These are phyloP conservation scores for Lasioglossum lativentre DNA, from an alignment of 2,888 invertebrate genomes.

Conservation along the genomic window DNA sequence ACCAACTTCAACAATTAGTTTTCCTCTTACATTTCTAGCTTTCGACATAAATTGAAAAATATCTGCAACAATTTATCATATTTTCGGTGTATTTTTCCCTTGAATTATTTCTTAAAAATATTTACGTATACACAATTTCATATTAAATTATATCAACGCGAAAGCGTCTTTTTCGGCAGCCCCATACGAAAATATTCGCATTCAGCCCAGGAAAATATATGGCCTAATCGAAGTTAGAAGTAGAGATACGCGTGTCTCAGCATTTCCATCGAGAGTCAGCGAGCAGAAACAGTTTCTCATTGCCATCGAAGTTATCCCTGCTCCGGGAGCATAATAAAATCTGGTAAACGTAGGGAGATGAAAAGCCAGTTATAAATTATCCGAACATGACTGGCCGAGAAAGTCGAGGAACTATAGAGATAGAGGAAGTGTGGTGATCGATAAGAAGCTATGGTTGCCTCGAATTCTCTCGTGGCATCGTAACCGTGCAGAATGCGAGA, in stretches of 20 bases:
- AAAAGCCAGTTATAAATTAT: slow-evolving; percentile 52
- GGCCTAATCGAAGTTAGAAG: background rate
- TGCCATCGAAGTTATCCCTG: background rate
- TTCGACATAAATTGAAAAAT: no score
- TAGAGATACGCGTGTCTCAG: background rate
- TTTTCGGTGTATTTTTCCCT: no score
- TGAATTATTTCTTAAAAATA: background rate
- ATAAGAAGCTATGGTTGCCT: slow-evolving; percentile 60
- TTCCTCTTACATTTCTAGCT: no score
- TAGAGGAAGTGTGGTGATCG: slow-evolving; percentile 58
- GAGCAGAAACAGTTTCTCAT: background rate
- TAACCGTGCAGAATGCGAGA: slow-evolving; percentile 54
- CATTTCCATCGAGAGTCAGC: background rate
- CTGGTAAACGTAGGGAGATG: slow-evolving; percentile 30
- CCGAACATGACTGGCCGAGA: slow-evolving; percentile 43
- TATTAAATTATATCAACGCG: background rate
- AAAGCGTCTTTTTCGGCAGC: background rate
- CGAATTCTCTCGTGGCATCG: slow-evolving; percentile 59
- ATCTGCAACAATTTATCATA: no score
- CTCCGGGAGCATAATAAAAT: slow-evolving; percentile 34
- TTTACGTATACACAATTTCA: background rate
- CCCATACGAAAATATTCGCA: background rate
- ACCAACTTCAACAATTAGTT: no score
- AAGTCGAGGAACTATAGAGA: slow-evolving; percentile 47
- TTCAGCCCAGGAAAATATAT: background rate